These are phyloP conservation scores for Poecilia wingei DNA, from an alignment of 2,797 vertebrate species.

Conservation along the genomic window DNA sequence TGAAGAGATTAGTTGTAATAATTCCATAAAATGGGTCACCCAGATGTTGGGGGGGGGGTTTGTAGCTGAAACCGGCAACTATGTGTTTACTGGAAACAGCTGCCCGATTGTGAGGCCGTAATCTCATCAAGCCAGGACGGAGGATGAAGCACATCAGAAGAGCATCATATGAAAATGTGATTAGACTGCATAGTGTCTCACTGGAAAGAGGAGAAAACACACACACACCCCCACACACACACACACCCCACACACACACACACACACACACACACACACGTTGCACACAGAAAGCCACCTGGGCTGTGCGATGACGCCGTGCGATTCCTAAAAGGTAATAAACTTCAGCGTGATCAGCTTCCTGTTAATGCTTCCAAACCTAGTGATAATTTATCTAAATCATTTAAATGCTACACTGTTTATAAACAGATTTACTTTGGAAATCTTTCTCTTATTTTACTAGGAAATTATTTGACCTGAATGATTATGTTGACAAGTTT, in stretches of 20 bases:
- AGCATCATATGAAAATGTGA: conserved; percentile 57
- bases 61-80: conserved; percentile 45
- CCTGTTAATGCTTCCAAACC: background rate
- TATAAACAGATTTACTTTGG: background rate
- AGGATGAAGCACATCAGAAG: conserved; percentile 48
- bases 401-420: background rate
- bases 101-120: conserved; percentile 36
- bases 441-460: background rate
- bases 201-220: background rate
- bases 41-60: conserved; percentile 55
- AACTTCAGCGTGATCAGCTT: background rate
- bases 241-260: background rate
- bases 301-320: conserved; percentile 5
- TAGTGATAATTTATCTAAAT: background rate
- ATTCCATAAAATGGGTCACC: conserved; percentile 70
- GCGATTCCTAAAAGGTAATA: background rate
- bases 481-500: background rate
- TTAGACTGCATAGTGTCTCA: conserved; percentile 45
- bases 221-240: background rate
- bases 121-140: conserved; percentile 55
- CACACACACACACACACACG: background rate
- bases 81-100: conserved; percentile 67
- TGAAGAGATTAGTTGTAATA: conserved; percentile 64
- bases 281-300: conserved; percentile 16
- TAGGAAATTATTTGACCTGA: background rate